phyloP scores from a whole-genome alignment of 35 echinoderm and acorn worm genomes.

The Hemicentrotus pulcherrimus region DNA sequence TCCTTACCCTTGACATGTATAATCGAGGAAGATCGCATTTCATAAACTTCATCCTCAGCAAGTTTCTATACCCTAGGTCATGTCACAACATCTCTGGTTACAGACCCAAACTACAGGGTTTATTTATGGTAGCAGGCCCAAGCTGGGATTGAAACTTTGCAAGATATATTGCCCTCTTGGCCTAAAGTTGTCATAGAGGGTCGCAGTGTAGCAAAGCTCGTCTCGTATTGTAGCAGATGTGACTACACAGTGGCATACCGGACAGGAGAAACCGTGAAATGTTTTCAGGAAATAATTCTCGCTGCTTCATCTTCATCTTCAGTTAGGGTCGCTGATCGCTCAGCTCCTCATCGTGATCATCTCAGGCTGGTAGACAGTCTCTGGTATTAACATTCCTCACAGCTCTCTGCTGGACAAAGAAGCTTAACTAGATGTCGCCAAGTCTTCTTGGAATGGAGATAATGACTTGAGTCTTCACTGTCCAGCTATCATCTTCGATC shows the following conservation, averaged over 20 bases:
- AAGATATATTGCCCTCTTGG: slow-evolving; percentile 1
- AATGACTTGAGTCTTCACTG: not conserved
- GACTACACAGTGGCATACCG: not conserved
- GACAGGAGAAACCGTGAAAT: not conserved
- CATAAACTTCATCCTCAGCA: not conserved
- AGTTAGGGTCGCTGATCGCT: not conserved
- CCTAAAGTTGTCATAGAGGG: not conserved
- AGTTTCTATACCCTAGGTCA: not conserved
- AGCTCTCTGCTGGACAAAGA: not conserved
- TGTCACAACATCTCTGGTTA: not conserved
- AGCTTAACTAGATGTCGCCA: not conserved
- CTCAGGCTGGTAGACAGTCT: not conserved
- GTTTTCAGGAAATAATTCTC: slow-evolving; percentile 18
- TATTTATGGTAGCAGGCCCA: not conserved
- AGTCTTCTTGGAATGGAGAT: not conserved
- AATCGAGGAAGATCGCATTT: not conserved
- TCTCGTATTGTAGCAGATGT: not conserved
- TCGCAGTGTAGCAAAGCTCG: not conserved
- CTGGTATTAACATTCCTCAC: not conserved
- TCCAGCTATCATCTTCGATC: not conserved
- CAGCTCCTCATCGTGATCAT: not conserved
- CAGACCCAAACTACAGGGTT: not conserved
- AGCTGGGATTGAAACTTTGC: not conserved
- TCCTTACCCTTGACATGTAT: not conserved
- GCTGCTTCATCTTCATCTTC: not conserved